phyloP scores from a whole-genome alignment of 2,888 invertebrate genomes.

The Melolontha melolontha region DNA sequence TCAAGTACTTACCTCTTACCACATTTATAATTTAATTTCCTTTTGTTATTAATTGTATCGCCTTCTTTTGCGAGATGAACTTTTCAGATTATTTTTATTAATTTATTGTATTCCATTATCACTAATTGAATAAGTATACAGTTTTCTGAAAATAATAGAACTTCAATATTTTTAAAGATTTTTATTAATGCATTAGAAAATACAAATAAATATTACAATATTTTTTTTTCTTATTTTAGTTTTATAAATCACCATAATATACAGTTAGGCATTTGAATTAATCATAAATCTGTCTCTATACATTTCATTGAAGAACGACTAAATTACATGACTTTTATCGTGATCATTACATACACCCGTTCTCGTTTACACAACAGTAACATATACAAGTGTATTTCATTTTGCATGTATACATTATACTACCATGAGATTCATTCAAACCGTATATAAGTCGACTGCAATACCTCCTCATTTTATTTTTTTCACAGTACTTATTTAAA shows the following conservation, averaged over 20 bases:
- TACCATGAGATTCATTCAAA: slow-evolving; percentile 29
- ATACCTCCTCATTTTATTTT: neutral
- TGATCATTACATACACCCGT: slow-evolving; percentile 18
- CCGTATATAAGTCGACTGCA: slow-evolving; percentile 11
- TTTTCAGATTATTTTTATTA: too few species aligned
- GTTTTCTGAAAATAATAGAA: too few species aligned
- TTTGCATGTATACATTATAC: slow-evolving; percentile 19
- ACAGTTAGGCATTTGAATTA: slow-evolving; percentile 29
- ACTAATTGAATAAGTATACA: too few species aligned
- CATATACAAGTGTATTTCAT: neutral
- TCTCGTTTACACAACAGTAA: slow-evolving; percentile 17
- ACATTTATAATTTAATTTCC: too few species aligned
- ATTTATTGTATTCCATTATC: too few species aligned
- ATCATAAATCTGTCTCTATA: slow-evolving; percentile 29
- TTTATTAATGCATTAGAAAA: slow-evolving; percentile 46
- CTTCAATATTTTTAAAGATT: slow-evolving; percentile 16
- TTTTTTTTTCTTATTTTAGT: slow-evolving; percentile 14
- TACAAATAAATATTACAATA: slow-evolving; percentile 46
- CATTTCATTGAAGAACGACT: slow-evolving; percentile 33
- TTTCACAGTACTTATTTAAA: slow-evolving; percentile 18
- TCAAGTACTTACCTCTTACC: too few species aligned
- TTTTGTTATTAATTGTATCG: too few species aligned
- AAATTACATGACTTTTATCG: slow-evolving; percentile 34
- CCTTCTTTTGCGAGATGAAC: too few species aligned
- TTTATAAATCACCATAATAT: slow-evolving; percentile 38